Evolutionary conservation across 2,797 vertebrate genomes (phyloP).

Genomic region (Periophthalmus magnuspinnatus): DNA sequence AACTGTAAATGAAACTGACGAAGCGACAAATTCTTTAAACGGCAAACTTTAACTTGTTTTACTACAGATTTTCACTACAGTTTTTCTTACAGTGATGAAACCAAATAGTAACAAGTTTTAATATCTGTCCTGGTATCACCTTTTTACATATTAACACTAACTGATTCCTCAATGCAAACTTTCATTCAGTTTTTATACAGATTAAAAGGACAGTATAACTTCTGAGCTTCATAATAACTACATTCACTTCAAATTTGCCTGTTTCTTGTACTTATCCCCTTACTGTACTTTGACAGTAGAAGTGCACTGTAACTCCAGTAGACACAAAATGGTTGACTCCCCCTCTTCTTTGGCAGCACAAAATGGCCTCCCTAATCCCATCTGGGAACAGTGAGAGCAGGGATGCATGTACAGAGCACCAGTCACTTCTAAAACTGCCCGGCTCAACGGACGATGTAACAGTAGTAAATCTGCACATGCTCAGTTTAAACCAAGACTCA

Average conservation of each 20-base stretch:
- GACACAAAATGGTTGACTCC: slow-evolving; percentile 80
- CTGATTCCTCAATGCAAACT: slow-evolving; percentile 53
- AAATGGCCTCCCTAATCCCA: slow-evolving; percentile 77
- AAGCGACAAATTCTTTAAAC: no score
- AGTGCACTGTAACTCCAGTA: slow-evolving; percentile 45
- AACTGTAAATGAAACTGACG: no score
- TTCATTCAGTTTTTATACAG: slow-evolving; percentile 41
- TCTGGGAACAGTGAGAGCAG: slow-evolving; percentile 35
- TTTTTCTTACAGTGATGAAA: no score
- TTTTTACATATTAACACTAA: slow-evolving; percentile 51
- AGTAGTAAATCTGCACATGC: neutral
- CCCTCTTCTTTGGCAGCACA: slow-evolving; percentile 63
- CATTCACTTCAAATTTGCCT: no score
- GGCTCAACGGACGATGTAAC: slow-evolving; percentile 1
- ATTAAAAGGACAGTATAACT: slow-evolving; percentile 15
- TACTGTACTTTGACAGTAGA: slow-evolving; percentile 24
- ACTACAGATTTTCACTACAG: no score
- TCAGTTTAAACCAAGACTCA: neutral
- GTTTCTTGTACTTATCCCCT: neutral
- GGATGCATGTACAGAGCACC: slow-evolving; percentile 25
- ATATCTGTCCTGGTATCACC: slow-evolving; percentile 39
- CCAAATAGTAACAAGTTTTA: slow-evolving; percentile 29
- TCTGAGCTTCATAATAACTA: neutral
- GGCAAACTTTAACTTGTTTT: no score
- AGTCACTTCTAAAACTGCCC: slow-evolving; percentile 23